Base-by-base conservation (phyloP, 2,113 vertebrate genomes). In the Himantopus leucocephalus region DNA sequence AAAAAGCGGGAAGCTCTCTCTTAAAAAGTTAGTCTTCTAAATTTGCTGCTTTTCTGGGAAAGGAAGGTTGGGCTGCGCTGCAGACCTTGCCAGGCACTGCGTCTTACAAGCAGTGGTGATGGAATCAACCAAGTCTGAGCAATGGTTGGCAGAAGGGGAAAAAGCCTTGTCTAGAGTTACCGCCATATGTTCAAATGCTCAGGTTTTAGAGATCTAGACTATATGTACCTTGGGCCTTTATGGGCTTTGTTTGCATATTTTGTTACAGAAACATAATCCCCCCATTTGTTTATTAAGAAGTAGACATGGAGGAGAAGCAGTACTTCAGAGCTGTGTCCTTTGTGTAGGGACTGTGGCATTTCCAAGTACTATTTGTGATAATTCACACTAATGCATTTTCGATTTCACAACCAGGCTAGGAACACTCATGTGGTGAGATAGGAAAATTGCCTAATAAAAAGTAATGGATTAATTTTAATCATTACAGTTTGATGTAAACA, bases 211-310 rank as follows among this genome's bases (percentile, higher is more conserved):
- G 37, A 37, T 16, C n/a, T 39, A 5, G 15, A 39, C 12, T 5
- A 1, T 9, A 26, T 1, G 7, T 15, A 1, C 34, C 48, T 18
- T 9, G 29, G 56, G 58, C 37, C 56, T 9, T 20, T 27, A 10
- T 21, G 35, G 63, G 34, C 35, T 72, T 8, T 62, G 15, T 9
- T 43, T 53, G 41, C 43, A 9, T 15, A 4, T 37, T 45, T 23
- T 43, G n/a, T 13, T 41, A 1, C 24, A 55, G 37, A 43, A 58
- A 3, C 11, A 5, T 6, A 10, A 2, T 30, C 55, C 20, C 24
- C 55, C 27, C 30, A 0, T 29, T 18, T 35, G 30, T 21, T 56
- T 5, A 0, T 23, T 6, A 37, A 32, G 48, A 29, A 2, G 15
- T 8, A n/a, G 56, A 21, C 4, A 0, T 12, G 34, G 30, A n/a